These are phyloP conservation scores for Knipowitschia caucasica DNA, from an alignment of 2,797 vertebrate genomes.

Conservation along the genomic window DNA sequence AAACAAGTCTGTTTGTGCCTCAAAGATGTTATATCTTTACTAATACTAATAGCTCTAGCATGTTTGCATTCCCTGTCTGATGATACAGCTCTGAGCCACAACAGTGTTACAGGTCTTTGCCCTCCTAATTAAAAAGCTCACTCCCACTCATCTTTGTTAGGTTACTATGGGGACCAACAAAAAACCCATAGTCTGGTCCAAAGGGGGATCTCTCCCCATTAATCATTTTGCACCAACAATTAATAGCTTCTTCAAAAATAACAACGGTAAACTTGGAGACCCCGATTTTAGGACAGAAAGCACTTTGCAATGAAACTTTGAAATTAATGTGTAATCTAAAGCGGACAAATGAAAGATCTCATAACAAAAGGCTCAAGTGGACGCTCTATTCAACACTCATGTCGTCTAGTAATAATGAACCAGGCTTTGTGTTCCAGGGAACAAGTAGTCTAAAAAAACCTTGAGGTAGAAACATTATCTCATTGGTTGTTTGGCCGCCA, in stretches of 20 bases:
- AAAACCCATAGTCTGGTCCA: slow-evolving; percentile 18
- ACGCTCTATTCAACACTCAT: not conserved
- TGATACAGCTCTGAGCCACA: slow-evolving; percentile 4
- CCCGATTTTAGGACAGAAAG: not conserved
- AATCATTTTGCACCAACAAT: slow-evolving; percentile 16
- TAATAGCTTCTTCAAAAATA: not conserved
- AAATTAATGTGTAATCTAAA: not conserved
- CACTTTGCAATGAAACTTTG: not conserved
- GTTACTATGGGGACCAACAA: slow-evolving; percentile 46
- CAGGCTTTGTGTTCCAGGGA: not conserved
- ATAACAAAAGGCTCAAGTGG: slow-evolving; percentile 3
- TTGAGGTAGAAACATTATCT: slow-evolving; percentile 21
- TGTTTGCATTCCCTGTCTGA: not conserved
- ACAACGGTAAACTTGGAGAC: not conserved
- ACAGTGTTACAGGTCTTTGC: not conserved
- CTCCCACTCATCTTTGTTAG: slow-evolving; percentile 16
- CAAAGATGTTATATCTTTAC: not conserved
- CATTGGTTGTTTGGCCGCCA: slow-evolving; percentile 18
- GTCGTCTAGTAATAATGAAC: slow-evolving; percentile 7
- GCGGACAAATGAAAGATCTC: not conserved
- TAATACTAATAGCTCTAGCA: not conserved
- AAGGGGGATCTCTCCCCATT: slow-evolving; percentile 5
- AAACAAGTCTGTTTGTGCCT: too few relatives aligned
- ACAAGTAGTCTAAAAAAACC: slow-evolving; percentile 10
- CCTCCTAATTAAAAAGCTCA: slow-evolving; percentile 8